Conservation (phyloP, 2,797 vertebrate species). For the Synanceia verrucosa region DNA sequence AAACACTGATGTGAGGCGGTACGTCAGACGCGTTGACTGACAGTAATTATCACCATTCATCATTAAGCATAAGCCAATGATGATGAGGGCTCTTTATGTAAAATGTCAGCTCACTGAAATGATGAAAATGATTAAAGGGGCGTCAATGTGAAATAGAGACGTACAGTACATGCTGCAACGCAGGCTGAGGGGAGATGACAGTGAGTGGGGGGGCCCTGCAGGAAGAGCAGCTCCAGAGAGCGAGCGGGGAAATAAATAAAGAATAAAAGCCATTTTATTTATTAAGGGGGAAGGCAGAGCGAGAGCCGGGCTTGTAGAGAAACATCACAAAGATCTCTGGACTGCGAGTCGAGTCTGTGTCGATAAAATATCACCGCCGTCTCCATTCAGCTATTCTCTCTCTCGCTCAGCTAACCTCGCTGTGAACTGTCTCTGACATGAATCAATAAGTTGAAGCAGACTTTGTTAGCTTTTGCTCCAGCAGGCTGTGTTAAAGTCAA, state of each 20-base stretch:
- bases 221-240: neutral
- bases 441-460: constrained; percentile 63
- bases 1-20: constrained; percentile 19
- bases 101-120: constrained; percentile 57
- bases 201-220: constrained; percentile 9
- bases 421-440: constrained; percentile 55
- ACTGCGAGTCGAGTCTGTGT: constrained; percentile 43
- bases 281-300: constrained; percentile 60
- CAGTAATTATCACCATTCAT: constrained; percentile 69
- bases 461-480: constrained; percentile 35
- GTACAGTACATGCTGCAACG: constrained; percentile 29
- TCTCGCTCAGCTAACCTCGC: constrained; percentile 55
- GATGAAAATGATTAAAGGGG: constrained; percentile 69
- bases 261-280: constrained; percentile 65
- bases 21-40: constrained; percentile 46
- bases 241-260: constrained; percentile 58
- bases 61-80: constrained; percentile 53
- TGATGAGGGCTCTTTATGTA: constrained; percentile 64
- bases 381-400: constrained; percentile 52
- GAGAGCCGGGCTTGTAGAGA: constrained; percentile 23
- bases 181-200: constrained; percentile 37
- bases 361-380: constrained; percentile 67
- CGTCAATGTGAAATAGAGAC: constrained; percentile 59
- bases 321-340: constrained; percentile 48
- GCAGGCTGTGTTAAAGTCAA: constrained; percentile 20